Conservation (phyloP, 2,888 invertebrate species). For the Hypolimnas misippus region DNA sequence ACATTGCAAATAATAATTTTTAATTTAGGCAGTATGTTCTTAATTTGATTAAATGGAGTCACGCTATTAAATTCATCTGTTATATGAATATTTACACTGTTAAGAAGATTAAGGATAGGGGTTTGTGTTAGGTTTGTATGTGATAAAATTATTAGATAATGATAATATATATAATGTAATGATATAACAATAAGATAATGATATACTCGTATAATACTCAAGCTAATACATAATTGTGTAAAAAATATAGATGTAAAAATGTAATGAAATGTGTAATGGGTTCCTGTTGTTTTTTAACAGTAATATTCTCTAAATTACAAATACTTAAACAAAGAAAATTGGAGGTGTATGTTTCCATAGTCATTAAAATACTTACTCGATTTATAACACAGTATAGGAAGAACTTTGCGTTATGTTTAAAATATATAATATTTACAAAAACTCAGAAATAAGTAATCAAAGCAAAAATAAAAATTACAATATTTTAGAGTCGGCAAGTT, state of each 20-base stretch:
- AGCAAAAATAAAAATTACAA: not conserved
- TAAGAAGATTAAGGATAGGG: not conserved
- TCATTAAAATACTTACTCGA: not conserved
- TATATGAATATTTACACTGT: constrained; percentile 6
- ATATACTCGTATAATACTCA: not conserved
- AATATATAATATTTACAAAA: not conserved
- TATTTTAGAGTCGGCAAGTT: not conserved
- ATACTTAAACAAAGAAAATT: not conserved
- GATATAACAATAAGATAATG: not conserved
- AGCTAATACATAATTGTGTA: not conserved
- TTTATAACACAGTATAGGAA: not conserved
- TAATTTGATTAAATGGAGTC: constrained; percentile 7
- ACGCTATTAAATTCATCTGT: constrained; percentile 13
- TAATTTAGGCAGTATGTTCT: constrained; percentile 9
- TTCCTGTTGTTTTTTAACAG: no score
- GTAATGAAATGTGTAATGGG: no score
- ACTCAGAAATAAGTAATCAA: not conserved
- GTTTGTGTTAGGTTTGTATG: constrained; percentile 11
- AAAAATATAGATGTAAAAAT: not conserved
- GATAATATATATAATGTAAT: constrained; percentile 3
- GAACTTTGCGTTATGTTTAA: not conserved
- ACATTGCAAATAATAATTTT: constrained; percentile 9
- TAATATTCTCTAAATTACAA: no score
- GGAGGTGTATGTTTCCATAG: not conserved
- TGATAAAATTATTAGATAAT: constrained; percentile 13